phyloP scores from a whole-genome alignment of 2,797 vertebrate species.

The Glossophaga mutica region DNA sequence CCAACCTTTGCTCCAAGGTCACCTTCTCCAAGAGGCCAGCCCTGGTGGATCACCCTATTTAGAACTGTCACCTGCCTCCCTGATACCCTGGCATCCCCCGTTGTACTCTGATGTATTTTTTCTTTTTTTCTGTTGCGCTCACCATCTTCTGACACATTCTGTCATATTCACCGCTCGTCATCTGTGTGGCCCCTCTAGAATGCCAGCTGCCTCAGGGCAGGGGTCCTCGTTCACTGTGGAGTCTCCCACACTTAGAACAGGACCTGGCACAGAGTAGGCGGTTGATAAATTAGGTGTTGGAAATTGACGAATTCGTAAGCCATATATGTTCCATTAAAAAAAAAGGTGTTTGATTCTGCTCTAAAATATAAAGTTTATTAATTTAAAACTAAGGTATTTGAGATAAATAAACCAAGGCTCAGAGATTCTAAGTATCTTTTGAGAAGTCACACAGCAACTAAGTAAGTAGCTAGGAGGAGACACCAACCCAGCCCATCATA shows the following conservation, averaged over 20 bases:
- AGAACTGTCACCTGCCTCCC: not conserved
- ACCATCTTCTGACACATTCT: not conserved
- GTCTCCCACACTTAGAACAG: not conserved
- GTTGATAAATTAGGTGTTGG: not conserved
- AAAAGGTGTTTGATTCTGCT: not conserved
- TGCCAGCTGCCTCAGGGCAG: not conserved
- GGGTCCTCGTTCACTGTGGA: not conserved
- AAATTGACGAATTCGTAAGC: not conserved
- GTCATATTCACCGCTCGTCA: not conserved
- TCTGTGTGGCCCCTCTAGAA: not conserved
- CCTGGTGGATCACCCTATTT: not conserved
- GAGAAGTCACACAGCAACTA: constrained; percentile 34
- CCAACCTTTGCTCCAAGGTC: not conserved
- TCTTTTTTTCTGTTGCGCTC: not conserved
- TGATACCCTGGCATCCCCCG: not conserved
- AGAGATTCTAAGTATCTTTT: constrained; percentile 19
- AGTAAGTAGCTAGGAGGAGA: not conserved
- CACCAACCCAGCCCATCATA: not conserved
- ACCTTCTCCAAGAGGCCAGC: not conserved
- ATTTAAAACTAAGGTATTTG: not conserved
- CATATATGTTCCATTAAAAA: not conserved
- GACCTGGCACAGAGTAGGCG: not conserved
- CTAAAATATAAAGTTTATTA: not conserved
- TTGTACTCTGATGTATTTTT: not conserved
- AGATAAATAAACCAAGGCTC: constrained; percentile 7